A percentile compares a stretch with the other conserved stretches of the same genome.
phyloP scores from a whole-genome alignment of 2,797 vertebrate genomes.

The Sebastes hubbsi region DNA sequence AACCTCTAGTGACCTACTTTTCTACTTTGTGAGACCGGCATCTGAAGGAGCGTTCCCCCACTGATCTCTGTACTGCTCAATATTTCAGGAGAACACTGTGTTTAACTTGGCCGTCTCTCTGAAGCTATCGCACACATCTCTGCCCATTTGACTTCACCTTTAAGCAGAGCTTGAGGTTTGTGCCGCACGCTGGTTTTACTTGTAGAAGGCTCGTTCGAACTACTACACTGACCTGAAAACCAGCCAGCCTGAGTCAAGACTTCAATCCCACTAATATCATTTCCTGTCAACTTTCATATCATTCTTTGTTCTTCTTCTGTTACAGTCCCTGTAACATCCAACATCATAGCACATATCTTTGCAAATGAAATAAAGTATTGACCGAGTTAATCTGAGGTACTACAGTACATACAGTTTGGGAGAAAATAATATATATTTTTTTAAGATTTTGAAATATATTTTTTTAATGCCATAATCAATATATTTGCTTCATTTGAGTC shows the following conservation, averaged over 20 bases:
- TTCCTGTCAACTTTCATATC: neutral
- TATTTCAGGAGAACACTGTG: conserved; percentile 64
- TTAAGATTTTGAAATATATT: too few species aligned
- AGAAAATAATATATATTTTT: too few species aligned
- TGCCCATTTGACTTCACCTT: conserved; percentile 37
- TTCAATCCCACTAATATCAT: neutral
- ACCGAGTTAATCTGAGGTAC: too few species aligned
- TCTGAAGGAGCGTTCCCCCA: neutral
- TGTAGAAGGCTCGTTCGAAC: neutral
- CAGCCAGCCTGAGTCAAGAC: neutral
- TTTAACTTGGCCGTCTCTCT: conserved; percentile 41
- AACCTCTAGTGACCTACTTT: neutral
- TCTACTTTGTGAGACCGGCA: neutral
- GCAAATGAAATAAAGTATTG: too few species aligned
- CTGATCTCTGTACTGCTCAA: conserved; percentile 59
- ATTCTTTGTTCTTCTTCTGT: neutral
- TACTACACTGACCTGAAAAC: conserved; percentile 36
- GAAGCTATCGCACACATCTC: conserved; percentile 23
- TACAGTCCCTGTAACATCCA: too few species aligned
- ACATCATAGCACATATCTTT: too few species aligned
- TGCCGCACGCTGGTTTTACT: neutral
- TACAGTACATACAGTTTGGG: too few species aligned
- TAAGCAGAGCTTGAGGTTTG: conserved; percentile 12
- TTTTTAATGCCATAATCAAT: too few species aligned
- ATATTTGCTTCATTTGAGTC: too few species aligned